phyloP scores from a whole-genome alignment of 1,140 invertebrate genomes.

The Palaemon carinicauda region DNA sequence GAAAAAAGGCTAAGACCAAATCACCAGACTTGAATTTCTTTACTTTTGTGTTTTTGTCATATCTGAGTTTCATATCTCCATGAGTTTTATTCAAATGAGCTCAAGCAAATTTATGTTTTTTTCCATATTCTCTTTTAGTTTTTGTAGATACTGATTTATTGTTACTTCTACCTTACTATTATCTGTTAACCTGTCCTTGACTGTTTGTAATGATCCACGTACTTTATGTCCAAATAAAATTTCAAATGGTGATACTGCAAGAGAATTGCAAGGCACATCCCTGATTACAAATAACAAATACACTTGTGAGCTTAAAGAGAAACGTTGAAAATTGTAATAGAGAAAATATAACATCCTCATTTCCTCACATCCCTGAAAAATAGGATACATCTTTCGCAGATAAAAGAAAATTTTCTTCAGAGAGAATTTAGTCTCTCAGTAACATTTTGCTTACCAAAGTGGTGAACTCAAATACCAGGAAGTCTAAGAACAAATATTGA shows the following conservation, averaged over 20 bases:
- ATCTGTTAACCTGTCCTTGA: not conserved
- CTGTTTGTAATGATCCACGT: not conserved
- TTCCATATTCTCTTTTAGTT: not conserved
- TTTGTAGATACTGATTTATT: not conserved
- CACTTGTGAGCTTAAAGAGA: too few relatives aligned
- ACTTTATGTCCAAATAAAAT: not conserved
- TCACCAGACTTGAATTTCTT: not conserved
- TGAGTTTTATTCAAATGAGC: constrained; percentile 3
- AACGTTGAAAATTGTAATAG: too few relatives aligned
- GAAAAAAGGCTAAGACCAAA: not conserved
- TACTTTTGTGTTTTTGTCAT: not conserved
- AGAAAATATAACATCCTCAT: too few relatives aligned
- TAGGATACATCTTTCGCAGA: too few relatives aligned
- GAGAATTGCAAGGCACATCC: not conserved
- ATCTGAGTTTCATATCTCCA: not conserved
- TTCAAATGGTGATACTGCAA: not conserved
- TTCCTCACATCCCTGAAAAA: too few relatives aligned
- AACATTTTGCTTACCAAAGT: too few relatives aligned
- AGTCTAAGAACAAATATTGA: too few relatives aligned
- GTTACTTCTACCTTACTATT: not conserved
- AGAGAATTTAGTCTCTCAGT: too few relatives aligned
- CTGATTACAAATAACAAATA: not conserved
- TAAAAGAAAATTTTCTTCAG: too few relatives aligned
- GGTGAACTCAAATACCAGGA: too few relatives aligned
- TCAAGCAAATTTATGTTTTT: not conserved